phyloP scores from a whole-genome alignment of 1,140 invertebrate genomes.

The Gerris buenoi region DNA sequence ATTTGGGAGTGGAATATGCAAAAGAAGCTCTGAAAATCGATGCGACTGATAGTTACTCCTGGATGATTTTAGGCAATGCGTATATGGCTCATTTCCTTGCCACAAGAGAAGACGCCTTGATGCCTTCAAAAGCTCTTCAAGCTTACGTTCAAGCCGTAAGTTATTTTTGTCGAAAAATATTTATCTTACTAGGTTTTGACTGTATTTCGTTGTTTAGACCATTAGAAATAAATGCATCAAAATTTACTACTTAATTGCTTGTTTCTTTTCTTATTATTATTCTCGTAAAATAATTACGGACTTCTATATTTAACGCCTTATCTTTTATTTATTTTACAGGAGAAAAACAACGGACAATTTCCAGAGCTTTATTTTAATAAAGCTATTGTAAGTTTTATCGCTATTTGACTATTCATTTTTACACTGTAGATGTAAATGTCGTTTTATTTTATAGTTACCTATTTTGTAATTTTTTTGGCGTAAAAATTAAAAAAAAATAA shows the following conservation, averaged over 20 bases:
- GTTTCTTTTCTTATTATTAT: too few relatives aligned
- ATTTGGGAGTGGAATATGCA: conserved; percentile 50
- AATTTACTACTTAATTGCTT: too few relatives aligned
- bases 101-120: conserved; percentile 52
- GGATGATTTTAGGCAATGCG: conserved; percentile 73
- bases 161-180: too few relatives aligned
- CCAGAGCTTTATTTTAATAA: conserved; percentile 76
- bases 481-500: too few relatives aligned
- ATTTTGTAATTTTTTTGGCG: too few relatives aligned
- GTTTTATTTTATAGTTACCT: too few relatives aligned
- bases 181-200: too few relatives aligned
- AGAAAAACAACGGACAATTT: conserved; percentile 58
- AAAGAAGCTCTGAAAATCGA: conserved; percentile 71
- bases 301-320: neutral
- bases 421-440: too few relatives aligned
- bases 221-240: too few relatives aligned
- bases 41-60: conserved; percentile 66
- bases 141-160: conserved; percentile 67
- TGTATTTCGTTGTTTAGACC: too few relatives aligned
- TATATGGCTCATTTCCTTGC: conserved; percentile 68
- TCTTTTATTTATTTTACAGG: conserved; percentile 22
- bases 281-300: too few relatives aligned
- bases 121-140: conserved; percentile 56
- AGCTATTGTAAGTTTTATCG: conserved; percentile 55
- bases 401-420: too few relatives aligned